Conservation (phyloP, 2,888 invertebrate species). For the Carabus problematicus region DNA sequence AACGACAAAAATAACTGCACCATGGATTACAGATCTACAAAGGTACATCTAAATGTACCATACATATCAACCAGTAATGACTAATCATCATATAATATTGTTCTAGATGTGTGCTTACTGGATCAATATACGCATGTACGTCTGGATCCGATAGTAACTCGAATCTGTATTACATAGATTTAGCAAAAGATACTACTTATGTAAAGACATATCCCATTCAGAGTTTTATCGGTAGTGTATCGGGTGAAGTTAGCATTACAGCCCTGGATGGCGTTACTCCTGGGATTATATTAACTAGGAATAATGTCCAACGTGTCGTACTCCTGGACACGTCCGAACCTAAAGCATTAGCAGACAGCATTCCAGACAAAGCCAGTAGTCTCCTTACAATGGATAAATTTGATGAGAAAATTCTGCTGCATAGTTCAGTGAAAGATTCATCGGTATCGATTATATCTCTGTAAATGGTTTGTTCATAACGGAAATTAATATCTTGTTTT, state of each 20-base stretch:
- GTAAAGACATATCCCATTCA: constrained; percentile 46
- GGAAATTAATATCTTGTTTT: constrained; percentile 7
- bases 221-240: constrained; percentile 47
- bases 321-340: constrained; percentile 22
- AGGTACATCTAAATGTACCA: constrained; percentile 47
- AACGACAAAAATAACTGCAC: constrained; percentile 66
- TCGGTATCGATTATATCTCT: constrained; percentile 3
- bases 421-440: constrained; percentile 11
- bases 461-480: background rate
- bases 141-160: constrained; percentile 62
- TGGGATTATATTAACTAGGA: constrained; percentile 33
- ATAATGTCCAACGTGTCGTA: constrained; percentile 26
- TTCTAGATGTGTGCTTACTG: constrained; percentile 68
- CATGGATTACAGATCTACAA: constrained; percentile 63
- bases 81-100: background rate
- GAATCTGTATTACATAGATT: constrained; percentile 69
- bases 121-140: constrained; percentile 71
- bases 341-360: constrained; percentile 23
- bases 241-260: constrained; percentile 46
- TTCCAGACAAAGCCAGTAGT: constrained; percentile 14
- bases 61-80: background rate
- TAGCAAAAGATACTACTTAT: constrained; percentile 59
- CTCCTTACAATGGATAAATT: constrained; percentile 24
- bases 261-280: constrained; percentile 37
- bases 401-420: constrained; percentile 24